Conservation (phyloP, 2,888 invertebrate genomes). For the Philhelius pedissequus region DNA sequence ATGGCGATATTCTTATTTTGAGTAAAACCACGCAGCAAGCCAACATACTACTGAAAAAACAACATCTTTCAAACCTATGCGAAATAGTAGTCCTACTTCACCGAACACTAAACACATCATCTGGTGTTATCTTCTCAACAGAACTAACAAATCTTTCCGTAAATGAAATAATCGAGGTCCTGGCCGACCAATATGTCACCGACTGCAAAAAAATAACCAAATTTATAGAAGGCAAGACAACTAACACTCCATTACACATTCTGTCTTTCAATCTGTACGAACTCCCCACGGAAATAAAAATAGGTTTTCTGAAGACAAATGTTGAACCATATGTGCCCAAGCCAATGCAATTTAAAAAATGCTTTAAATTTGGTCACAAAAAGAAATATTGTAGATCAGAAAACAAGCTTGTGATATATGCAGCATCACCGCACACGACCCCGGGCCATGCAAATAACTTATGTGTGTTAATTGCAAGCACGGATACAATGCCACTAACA, state of each 20-base stretch:
- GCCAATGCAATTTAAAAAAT: slow-evolving; percentile 43
- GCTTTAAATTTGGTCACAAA: slow-evolving; percentile 20
- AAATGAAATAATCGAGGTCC: slow-evolving; percentile 6
- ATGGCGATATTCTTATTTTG: neutral
- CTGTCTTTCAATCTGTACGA: no score
- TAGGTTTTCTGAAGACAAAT: slow-evolving; percentile 20
- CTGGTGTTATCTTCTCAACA: neutral
- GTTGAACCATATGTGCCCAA: slow-evolving; percentile 30
- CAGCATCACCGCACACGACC: neutral
- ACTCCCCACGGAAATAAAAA: slow-evolving; percentile 31
- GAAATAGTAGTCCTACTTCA: neutral
- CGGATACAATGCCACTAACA: neutral
- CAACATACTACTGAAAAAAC: no score
- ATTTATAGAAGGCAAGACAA: neutral
- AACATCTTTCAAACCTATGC: no score
- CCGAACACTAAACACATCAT: neutral
- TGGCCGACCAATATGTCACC: slow-evolving; percentile 19
- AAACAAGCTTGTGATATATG: neutral
- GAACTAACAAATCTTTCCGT: neutral
- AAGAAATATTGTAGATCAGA: slow-evolving; percentile 13
- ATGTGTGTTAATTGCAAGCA: neutral
- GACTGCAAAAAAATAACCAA: slow-evolving; percentile 41
- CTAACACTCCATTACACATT: slow-evolving; percentile 27
- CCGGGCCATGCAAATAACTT: neutral
- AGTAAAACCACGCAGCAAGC: neutral